These are phyloP conservation scores for Eretmochelys imbricata DNA, from an alignment of 2,113 vertebrate species.

Conservation along the genomic window DNA sequence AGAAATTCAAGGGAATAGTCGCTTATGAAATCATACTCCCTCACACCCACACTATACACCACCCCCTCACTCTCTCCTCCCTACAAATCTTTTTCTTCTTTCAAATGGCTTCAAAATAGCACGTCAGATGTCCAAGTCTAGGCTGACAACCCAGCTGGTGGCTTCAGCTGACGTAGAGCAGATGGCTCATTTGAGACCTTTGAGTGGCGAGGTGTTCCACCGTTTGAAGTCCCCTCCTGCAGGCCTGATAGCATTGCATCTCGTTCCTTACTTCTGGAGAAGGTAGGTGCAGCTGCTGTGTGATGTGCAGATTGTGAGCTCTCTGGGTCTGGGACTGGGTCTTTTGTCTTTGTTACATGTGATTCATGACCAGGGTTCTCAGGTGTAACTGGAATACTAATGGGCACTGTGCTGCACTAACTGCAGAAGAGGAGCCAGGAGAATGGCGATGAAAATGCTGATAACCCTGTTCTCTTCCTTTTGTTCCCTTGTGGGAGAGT, in stretches of 20 bases:
- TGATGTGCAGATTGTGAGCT: not conserved
- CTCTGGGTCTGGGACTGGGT: not conserved
- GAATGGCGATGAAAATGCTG: not conserved
- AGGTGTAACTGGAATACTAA: not conserved
- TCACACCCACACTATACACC: not conserved
- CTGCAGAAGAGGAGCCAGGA: not conserved
- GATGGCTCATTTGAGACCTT: not conserved
- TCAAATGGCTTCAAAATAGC: not conserved
- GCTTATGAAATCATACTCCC: conserved; percentile 46
- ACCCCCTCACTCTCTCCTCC: not conserved
- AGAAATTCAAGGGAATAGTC: conserved; percentile 46
- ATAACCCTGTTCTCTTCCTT: not conserved
- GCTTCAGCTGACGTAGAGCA: not conserved
- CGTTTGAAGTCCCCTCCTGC: not conserved
- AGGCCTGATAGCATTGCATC: not conserved
- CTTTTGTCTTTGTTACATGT: not conserved
- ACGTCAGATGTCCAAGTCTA: not conserved
- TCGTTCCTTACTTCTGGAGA: not conserved
- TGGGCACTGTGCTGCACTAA: not conserved
- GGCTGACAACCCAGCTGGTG: not conserved
- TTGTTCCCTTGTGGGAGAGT: not conserved
- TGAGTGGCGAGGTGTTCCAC: not conserved
- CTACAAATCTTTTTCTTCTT: not conserved
- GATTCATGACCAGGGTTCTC: not conserved
- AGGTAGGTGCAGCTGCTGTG: not conserved